Evolutionary conservation across 2,797 vertebrate species (phyloP).

Genomic region (Danio jaintianensis): DNA sequence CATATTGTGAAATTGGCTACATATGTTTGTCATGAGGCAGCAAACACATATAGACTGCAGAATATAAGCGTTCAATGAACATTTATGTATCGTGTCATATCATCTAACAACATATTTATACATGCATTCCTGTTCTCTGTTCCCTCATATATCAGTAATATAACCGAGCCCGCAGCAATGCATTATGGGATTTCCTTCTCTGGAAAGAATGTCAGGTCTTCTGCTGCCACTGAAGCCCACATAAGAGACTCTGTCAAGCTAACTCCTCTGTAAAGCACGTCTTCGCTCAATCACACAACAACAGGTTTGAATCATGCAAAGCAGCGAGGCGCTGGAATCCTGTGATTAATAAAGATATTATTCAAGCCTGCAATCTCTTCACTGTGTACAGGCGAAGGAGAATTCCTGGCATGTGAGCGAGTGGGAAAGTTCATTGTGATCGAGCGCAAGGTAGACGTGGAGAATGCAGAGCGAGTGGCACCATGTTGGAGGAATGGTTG

Average conservation of each 20-base stretch:
- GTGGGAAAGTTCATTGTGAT: constrained; percentile 52
- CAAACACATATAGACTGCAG: no score
- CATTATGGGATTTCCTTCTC: constrained; percentile 23
- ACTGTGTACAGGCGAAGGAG: constrained; percentile 41
- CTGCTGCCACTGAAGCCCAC: background rate
- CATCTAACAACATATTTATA: background rate
- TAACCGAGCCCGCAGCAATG: background rate
- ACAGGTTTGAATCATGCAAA: constrained; percentile 37
- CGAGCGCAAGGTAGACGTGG: constrained; percentile 35
- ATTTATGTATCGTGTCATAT: background rate
- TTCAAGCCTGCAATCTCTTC: constrained; percentile 59
- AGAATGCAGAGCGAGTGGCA: constrained; percentile 38
- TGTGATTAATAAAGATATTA: constrained; percentile 64
- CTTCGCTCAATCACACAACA: constrained; percentile 28
- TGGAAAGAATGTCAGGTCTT: background rate
- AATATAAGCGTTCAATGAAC: no score
- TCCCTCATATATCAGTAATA: background rate
- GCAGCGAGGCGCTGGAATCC: constrained; percentile 51
- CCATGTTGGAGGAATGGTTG: constrained; percentile 37
- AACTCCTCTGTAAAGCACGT: constrained; percentile 40
- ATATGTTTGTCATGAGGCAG: no score
- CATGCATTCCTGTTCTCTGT: background rate
- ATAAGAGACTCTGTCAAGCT: background rate
- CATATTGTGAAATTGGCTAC: no score
- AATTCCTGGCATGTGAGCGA: constrained; percentile 56